Base-by-base conservation (phyloP, 2,888 invertebrate species). In the Dichetophora obliterata region DNA sequence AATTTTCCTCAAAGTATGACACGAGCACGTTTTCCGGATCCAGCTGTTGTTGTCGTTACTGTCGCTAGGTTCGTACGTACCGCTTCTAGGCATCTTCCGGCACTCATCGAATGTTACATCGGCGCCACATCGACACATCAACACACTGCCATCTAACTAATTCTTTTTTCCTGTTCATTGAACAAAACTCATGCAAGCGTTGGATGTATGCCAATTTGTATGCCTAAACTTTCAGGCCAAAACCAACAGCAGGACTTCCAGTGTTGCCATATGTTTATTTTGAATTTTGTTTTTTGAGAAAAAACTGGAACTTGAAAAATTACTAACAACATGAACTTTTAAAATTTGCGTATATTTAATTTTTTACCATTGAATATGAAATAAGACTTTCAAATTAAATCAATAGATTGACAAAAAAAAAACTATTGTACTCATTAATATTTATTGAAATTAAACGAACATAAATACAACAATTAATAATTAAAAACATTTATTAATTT, bases 81-180 rank as follows among this genome's bases (percentile, higher is more conserved):
- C 34, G 11, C 31, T 34, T 16, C 57, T 27, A 31, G 34, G 16
- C 31, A n/a, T 31, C 63, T 31, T n/a, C 19, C 43, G 22, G 19
- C 22, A 3, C 50, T 43, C n/a, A n/a, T n/a, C 14, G 57, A 27
- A 22, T 24, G 57, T 27, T 22, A 27, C 57, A 24, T 59, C 24
- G 24, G 19, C n/a, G 54, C 22, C 57, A 24, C 22, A 37, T 37
- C 34, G 27, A n/a, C n/a, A n/a, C n/a, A n/a, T n/a, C n/a, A n/a
- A n/a, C 34, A 34, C 66, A 66, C 66, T 37, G 66, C 37, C 66
- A 37, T 43, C 43, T 43, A 34, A 66, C 43, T 43, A 34, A 66
- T 43, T 43, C n/a, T 71, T 71, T 19, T 34, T 71, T 71, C 57
- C 71, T 71, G 71, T 37, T 19, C 54, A 59, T 16, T 57, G 71